phyloP scores from a whole-genome alignment of 2,113 vertebrate species.

The Paradoxurus hermaphroditus region DNA sequence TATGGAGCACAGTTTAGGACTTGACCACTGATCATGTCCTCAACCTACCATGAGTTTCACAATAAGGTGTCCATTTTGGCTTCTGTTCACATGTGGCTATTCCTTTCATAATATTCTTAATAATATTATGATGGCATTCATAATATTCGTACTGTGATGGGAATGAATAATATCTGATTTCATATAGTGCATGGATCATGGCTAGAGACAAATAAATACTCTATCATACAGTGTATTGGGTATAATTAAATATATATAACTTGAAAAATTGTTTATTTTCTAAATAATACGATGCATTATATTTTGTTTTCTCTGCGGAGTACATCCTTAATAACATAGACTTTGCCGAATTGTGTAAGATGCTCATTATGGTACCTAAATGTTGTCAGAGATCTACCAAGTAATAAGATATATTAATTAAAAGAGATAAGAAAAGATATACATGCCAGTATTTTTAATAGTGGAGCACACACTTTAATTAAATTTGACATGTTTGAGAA shows the following conservation, averaged over 20 bases:
- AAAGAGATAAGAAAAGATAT: slow-evolving; percentile 30
- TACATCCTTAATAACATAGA: background rate
- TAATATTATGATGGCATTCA: background rate
- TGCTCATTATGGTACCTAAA: slow-evolving; percentile 31
- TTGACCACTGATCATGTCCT: background rate
- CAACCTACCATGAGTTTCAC: background rate
- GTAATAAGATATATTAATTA: slow-evolving; percentile 56
- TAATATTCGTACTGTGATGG: background rate
- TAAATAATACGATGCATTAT: background rate
- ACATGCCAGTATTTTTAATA: slow-evolving; percentile 50
- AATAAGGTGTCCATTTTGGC: background rate
- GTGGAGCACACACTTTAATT: slow-evolving; percentile 44
- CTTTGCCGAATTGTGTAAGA: background rate
- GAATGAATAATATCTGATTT: background rate
- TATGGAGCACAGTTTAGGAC: background rate
- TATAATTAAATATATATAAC: background rate
- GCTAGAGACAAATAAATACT: background rate
- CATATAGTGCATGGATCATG: background rate
- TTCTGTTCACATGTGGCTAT: background rate
- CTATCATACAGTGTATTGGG: background rate
- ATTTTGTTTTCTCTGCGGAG: background rate
- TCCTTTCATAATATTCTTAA: background rate
- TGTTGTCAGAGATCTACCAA: slow-evolving; percentile 49
- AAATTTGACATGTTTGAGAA: slow-evolving; percentile 34
- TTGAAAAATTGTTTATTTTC: background rate